Percentiles rank a stretch among this genome's conserved stretches.
phyloP scores from a whole-genome alignment of 1,140 invertebrate genomes.

The Drosophila nigrodunni region DNA sequence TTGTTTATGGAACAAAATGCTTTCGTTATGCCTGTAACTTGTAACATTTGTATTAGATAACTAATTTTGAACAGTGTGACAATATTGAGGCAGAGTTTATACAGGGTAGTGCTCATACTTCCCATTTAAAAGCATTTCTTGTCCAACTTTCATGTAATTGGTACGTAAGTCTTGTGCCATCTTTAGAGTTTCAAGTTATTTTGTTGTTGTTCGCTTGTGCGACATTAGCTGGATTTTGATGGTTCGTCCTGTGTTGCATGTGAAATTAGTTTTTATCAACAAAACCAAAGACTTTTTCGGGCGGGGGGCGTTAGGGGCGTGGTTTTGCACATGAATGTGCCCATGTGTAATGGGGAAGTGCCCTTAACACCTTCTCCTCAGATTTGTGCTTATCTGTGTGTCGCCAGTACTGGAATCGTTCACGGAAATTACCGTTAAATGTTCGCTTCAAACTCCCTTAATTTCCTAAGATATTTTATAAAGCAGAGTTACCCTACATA shows the following conservation, averaged over 20 bases:
- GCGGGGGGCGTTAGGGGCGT: background rate
- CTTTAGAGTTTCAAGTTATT: constrained; percentile 59
- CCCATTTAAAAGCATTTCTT: background rate
- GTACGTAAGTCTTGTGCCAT: constrained; percentile 73
- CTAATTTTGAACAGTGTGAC: no score
- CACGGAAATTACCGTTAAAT: constrained; percentile 74
- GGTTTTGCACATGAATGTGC: constrained; percentile 32
- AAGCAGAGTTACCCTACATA: background rate
- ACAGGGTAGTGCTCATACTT: constrained; percentile 6
- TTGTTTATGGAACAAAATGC: no score
- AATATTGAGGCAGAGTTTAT: background rate
- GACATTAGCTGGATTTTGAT: constrained; percentile 81
- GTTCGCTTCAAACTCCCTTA: constrained; percentile 40
- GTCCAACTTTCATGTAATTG: constrained; percentile 65
- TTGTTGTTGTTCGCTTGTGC: constrained; percentile 74
- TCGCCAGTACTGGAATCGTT: constrained; percentile 45
- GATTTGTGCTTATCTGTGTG: constrained; percentile 59
- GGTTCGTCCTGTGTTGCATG: constrained; percentile 73
- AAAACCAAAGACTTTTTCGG: background rate
- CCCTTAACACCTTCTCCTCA: constrained; percentile 58
- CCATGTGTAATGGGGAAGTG: constrained; percentile 78
- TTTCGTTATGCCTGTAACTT: no score
- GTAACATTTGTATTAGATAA: no score
- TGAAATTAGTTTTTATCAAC: constrained; percentile 72
- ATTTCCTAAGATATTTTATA: background rate